Evolutionary conservation across 2,888 invertebrate genomes (phyloP).

Genomic region (Eulithis testata): DNA sequence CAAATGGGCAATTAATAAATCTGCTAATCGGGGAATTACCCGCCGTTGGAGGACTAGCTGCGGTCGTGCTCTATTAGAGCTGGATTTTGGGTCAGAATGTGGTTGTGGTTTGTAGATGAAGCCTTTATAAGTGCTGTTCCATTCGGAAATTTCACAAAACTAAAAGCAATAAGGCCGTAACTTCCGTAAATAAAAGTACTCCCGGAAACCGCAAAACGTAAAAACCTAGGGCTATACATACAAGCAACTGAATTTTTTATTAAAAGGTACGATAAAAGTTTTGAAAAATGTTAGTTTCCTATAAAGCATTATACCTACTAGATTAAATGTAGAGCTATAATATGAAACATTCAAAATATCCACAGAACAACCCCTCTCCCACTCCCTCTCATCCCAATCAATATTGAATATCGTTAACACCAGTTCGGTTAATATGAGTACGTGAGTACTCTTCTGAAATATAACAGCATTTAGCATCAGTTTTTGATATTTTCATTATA

Average conservation of each 20-base stretch:
- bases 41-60: constrained; percentile 19
- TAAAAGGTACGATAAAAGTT: too few species aligned
- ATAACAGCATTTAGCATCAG: constrained; percentile 2
- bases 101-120: constrained; percentile 10
- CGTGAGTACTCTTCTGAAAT: constrained; percentile 2
- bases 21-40: constrained; percentile 33
- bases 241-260: too few species aligned
- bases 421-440: not conserved
- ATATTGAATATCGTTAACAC: constrained; percentile 17
- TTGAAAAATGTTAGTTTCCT: not conserved
- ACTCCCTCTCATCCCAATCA: constrained; percentile 8
- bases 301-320: not conserved
- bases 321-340: not conserved
- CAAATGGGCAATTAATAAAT: constrained; percentile 38
- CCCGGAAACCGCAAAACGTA: too few species aligned
- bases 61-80: constrained; percentile 16
- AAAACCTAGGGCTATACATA: too few species aligned
- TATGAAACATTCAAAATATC: constrained; percentile 2
- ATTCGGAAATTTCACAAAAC: constrained; percentile 3
- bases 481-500: not conserved
- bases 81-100: constrained; percentile 8
- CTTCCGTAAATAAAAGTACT: not conserved
- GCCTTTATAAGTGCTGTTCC: not conserved
- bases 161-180: not conserved
- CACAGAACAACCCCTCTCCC: not conserved